Percentiles rank a stretch among this genome's conserved stretches.
These are phyloP conservation scores for Mythimna pallens DNA, from an alignment of 2,888 invertebrate species.

Conservation along the genomic window DNA sequence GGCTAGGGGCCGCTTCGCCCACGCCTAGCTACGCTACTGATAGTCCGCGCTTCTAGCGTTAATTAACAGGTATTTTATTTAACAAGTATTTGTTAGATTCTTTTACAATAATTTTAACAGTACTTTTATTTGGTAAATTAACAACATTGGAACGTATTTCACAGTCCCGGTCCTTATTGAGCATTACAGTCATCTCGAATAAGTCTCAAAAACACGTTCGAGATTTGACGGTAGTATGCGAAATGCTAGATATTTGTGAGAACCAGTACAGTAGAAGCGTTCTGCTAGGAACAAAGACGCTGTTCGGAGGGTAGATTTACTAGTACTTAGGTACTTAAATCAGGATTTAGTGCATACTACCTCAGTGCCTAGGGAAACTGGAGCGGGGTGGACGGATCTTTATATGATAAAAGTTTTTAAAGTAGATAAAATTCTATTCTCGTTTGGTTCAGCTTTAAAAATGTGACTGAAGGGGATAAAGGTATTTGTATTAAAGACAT, in stretches of 20 bases:
- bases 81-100: conserved; percentile 32
- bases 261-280: conserved; percentile 20
- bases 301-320: conserved; percentile 54
- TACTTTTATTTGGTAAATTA: conserved; percentile 12
- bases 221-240: conserved; percentile 42
- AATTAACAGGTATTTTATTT: conserved; percentile 6
- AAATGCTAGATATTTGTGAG: conserved; percentile 39
- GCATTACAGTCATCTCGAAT: background rate
- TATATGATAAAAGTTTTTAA: conserved; percentile 52
- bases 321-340: conserved; percentile 60
- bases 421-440: background rate
- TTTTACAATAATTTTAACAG: background rate
- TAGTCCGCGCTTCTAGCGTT: background rate
- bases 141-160: conserved; percentile 10
- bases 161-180: conserved; percentile 7
- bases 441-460: too few species aligned
- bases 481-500: too few species aligned
- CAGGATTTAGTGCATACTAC: conserved; percentile 59
- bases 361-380: conserved; percentile 36
- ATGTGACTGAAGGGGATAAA: background rate
- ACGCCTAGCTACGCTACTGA: too few species aligned
- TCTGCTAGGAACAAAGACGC: conserved; percentile 50
- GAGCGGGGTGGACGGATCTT: conserved; percentile 28
- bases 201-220: conserved; percentile 29
- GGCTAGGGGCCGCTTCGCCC: too few species aligned